These are phyloP conservation scores for Notolabrus celidotus DNA, from an alignment of 2,797 vertebrate genomes.

Conservation along the genomic window DNA sequence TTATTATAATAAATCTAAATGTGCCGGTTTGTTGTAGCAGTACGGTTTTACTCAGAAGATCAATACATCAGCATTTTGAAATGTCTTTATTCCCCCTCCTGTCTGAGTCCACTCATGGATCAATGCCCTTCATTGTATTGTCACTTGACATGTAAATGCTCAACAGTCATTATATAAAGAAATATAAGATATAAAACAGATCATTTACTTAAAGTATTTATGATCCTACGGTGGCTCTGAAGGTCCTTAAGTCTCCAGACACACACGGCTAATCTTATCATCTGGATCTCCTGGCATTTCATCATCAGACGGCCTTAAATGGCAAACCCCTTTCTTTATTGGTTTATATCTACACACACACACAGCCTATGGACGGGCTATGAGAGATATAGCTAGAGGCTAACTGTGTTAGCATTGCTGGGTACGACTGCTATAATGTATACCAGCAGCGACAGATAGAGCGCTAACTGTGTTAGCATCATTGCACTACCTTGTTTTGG, in stretches of 20 bases:
- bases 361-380: conserved; percentile 18
- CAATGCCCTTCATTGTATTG: conserved; percentile 43
- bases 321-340: conserved; percentile 64
- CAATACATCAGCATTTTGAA: neutral
- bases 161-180: conserved; percentile 44
- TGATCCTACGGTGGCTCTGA: conserved; percentile 52
- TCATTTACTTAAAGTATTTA: conserved; percentile 54
- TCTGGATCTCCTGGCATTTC: conserved; percentile 68
- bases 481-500: conserved; percentile 16
- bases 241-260: conserved; percentile 63
- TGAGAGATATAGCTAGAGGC: conserved; percentile 43
- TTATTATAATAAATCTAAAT: neutral
- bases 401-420: conserved; percentile 57
- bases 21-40: neutral
- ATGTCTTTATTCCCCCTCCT: neutral
- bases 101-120: conserved; percentile 17
- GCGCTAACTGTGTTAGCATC: conserved; percentile 53
- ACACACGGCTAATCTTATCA: conserved; percentile 68
- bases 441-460: conserved; percentile 21
- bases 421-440: conserved; percentile 11
- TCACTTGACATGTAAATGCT: conserved; percentile 52
- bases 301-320: conserved; percentile 69
- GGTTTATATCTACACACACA: conserved; percentile 61
- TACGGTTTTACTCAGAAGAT: neutral
- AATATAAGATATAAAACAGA: conserved; percentile 39